Percentiles rank a stretch among this genome's conserved stretches.
Evolutionary conservation across 37 sponge, comb jelly and placozoan genomes (phyloP).

Genomic region (Theonella swinhoei): DNA sequence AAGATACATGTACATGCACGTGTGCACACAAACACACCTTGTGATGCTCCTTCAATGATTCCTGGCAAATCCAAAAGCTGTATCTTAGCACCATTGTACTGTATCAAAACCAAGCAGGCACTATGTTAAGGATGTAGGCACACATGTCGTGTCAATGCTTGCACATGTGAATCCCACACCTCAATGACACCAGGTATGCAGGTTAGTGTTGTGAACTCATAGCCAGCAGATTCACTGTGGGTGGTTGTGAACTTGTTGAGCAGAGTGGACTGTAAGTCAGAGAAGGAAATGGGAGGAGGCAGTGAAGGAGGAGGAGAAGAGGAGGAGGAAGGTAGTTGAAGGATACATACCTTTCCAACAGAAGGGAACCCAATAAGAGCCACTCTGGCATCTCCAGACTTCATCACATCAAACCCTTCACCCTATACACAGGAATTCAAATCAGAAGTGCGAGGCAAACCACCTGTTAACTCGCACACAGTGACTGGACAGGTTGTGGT

Average conservation of each 20-base stretch:
- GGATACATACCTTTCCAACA: slow-evolving; percentile 98
- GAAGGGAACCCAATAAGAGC: slow-evolving; percentile 99
- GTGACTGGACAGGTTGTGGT: too few relatives aligned
- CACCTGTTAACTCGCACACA: too few relatives aligned
- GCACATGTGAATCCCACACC: slow-evolving; percentile 32
- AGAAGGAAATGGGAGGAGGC: not conserved
- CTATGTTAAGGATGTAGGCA: too few relatives aligned
- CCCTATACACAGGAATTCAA: slow-evolving; percentile 61
- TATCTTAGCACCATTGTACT: slow-evolving; percentile 93
- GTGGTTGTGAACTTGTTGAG: slow-evolving; percentile 94
- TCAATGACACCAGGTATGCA: slow-evolving; percentile 98
- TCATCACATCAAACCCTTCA: slow-evolving; percentile 99
- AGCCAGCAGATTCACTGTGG: slow-evolving; percentile 94
- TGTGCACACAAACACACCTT: slow-evolving; percentile 41
- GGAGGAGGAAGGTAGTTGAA: too few relatives aligned
- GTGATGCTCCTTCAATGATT: slow-evolving; percentile 98
- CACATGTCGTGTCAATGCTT: not conserved
- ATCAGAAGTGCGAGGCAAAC: not conserved
- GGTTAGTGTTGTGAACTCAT: slow-evolving; percentile 98
- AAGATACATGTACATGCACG: not conserved
- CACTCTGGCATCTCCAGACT: slow-evolving; percentile 99
- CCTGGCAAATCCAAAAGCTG: slow-evolving; percentile 98
- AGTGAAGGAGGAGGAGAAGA: not conserved
- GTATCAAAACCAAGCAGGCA: too few relatives aligned
- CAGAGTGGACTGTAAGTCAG: slow-evolving; percentile 84